Percentiles rank a stretch among this genome's conserved stretches.
Conservation (phyloP, 1,140 invertebrate genomes). For the Leucophenga varia region DNA sequence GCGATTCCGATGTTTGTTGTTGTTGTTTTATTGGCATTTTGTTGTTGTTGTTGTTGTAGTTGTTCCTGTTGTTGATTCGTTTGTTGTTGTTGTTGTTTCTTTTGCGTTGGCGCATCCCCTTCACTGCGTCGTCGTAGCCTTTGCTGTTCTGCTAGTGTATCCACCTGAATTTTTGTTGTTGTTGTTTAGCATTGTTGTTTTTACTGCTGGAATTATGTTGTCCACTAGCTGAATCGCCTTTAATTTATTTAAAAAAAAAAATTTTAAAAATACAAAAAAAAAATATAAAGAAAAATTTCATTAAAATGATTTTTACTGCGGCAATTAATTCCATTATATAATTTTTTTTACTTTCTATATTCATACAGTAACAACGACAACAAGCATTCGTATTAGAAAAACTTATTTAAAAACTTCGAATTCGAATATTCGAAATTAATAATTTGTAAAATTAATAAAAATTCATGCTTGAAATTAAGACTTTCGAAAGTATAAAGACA, state of each 20-base stretch:
- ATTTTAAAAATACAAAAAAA: constrained; percentile 1
- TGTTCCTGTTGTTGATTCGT: constrained; percentile 4
- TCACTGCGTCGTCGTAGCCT: constrained; percentile 48
- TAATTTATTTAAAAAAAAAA: constrained; percentile 6
- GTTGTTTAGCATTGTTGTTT: constrained; percentile 27
- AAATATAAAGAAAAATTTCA: constrained; percentile 2
- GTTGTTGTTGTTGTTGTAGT: constrained; percentile 9
- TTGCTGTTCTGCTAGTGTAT: constrained; percentile 36
- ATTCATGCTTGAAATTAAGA: not conserved
- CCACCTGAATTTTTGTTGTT: constrained; percentile 33
- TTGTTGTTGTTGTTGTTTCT: constrained; percentile 27
- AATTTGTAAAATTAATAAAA: not conserved
- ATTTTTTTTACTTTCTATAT: not conserved
- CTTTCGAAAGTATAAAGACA: not conserved
- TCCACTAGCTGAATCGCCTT: constrained; percentile 22
- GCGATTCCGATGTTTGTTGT: too few relatives aligned
- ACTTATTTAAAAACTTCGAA: not conserved
- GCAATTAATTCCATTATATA: constrained; percentile 4
- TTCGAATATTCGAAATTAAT: not conserved
- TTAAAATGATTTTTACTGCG: constrained; percentile 1
- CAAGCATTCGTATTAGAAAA: constrained; percentile 14
- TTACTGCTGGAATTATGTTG: constrained; percentile 14
- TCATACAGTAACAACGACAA: constrained; percentile 24
- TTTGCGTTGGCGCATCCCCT: constrained; percentile 41
- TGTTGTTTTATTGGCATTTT: constrained; percentile 6